These are phyloP conservation scores for Cryptus armator DNA, from an alignment of 2,888 invertebrate species.

Conservation along the genomic window DNA sequence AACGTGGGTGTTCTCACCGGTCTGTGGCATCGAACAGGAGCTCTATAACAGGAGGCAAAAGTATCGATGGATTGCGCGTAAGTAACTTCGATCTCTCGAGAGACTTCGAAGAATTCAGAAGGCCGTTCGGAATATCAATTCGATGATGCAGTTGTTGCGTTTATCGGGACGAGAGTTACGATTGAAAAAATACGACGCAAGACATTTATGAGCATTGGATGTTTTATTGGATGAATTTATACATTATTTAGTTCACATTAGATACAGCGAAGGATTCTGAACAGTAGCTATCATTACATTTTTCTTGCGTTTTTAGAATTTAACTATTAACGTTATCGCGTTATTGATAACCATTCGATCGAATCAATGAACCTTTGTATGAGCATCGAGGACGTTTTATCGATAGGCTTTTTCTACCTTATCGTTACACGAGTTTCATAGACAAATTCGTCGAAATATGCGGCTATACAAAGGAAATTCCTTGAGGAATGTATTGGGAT, in stretches of 20 bases:
- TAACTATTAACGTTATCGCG: neutral
- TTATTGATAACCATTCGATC: neutral
- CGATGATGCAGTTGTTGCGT: constrained; percentile 25
- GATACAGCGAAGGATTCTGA: neutral
- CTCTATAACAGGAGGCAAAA: constrained; percentile 15
- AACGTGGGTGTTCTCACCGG: constrained; percentile 56
- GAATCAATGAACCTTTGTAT: constrained; percentile 15
- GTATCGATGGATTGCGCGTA: constrained; percentile 14
- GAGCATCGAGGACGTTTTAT: neutral
- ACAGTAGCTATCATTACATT: neutral
- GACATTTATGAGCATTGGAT: neutral
- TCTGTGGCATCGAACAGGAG: constrained; percentile 2
- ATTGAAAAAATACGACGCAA: neutral
- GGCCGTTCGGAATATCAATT: constrained; percentile 16
- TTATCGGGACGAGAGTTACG: neutral
- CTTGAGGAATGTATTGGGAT: constrained; percentile 47
- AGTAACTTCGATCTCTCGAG: neutral
- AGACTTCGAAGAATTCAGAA: neutral
- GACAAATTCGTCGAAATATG: constrained; percentile 28
- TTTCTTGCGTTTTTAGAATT: neutral
- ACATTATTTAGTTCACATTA: neutral
- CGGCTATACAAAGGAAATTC: constrained; percentile 48
- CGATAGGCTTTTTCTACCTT: constrained; percentile 2
- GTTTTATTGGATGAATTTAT: neutral
- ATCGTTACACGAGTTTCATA: neutral